Conservation (phyloP, 2,888 invertebrate species). For the Eupithecia subfuscata region DNA sequence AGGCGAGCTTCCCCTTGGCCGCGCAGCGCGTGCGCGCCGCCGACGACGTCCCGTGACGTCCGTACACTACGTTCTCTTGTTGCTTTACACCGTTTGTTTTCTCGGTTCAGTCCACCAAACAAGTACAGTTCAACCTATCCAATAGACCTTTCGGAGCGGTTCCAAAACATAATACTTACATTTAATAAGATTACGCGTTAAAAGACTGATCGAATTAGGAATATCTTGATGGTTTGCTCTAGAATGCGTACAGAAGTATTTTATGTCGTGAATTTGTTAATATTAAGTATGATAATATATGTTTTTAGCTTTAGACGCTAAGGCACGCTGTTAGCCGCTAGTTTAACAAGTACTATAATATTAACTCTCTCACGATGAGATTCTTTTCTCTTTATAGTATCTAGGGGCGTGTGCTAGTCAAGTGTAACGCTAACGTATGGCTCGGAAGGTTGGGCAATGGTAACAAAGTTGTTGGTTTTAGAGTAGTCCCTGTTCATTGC, state of each 20-base stretch:
- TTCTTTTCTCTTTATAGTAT: constrained; percentile 38
- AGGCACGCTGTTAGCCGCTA: constrained; percentile 48
- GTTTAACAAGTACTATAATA: constrained; percentile 45
- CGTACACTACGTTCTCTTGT: constrained; percentile 47
- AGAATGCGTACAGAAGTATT: constrained; percentile 48
- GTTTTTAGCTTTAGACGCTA: constrained; percentile 47
- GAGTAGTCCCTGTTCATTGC: constrained; percentile 45
- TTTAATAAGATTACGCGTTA: constrained; percentile 63
- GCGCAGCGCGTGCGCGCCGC: constrained; percentile 43
- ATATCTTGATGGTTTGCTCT: constrained; percentile 49
- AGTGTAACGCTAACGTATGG: constrained; percentile 31
- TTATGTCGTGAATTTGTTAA: constrained; percentile 49
- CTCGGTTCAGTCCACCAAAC: constrained; percentile 25
- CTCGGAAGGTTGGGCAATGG: constrained; percentile 36
- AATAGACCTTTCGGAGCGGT: constrained; percentile 56
- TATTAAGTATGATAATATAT: constrained; percentile 45
- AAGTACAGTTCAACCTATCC: constrained; percentile 36
- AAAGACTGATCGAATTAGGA: constrained; percentile 65
- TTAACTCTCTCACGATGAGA: constrained; percentile 47
- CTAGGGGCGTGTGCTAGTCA: constrained; percentile 38
- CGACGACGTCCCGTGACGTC: constrained; percentile 30
- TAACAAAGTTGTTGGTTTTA: constrained; percentile 37
- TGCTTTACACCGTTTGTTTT: constrained; percentile 38
- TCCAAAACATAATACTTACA: constrained; percentile 56
- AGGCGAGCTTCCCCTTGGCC: constrained; percentile 64